These are phyloP conservation scores for Taeniopygia guttata DNA, from an alignment of 2,797 vertebrate genomes.

Conservation along the genomic window DNA sequence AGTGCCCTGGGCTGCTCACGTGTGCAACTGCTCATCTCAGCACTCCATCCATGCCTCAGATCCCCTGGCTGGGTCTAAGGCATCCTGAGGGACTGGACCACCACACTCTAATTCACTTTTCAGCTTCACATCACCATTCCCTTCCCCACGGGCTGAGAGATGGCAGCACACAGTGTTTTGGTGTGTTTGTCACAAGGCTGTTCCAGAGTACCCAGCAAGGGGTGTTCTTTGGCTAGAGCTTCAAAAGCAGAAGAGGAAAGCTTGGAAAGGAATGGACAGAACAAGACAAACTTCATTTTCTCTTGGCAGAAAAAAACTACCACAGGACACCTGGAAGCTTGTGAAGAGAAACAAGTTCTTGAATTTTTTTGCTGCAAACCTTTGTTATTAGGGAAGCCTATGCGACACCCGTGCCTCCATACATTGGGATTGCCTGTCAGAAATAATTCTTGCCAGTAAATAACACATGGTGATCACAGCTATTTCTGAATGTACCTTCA, in stretches of 20 bases:
- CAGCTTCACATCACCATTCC: background rate
- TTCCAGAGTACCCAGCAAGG: background rate
- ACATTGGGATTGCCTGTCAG: background rate
- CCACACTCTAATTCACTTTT: background rate
- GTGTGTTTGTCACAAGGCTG: background rate
- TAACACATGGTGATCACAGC: background rate
- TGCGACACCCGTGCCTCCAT: background rate
- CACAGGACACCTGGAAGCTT: background rate
- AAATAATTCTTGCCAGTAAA: background rate
- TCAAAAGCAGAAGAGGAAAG: background rate
- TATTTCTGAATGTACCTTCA: background rate
- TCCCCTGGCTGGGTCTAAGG: background rate
- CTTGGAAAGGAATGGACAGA: background rate
- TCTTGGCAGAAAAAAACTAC: background rate
- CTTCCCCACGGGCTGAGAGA: background rate
- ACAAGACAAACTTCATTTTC: background rate
- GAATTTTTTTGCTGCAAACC: background rate
- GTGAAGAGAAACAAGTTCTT: background rate
- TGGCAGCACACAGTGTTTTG: background rate
- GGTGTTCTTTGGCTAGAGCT: background rate
- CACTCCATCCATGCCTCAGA: accelerated
- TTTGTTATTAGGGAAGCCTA: background rate
- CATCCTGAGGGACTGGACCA: background rate
- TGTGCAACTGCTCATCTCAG: background rate
- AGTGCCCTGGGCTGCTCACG: background rate